A percentile compares a stretch with the other conserved stretches of the same genome.
Evolutionary conservation across 1,140 invertebrate species (phyloP).

Genomic region (Amyelois transitella): DNA sequence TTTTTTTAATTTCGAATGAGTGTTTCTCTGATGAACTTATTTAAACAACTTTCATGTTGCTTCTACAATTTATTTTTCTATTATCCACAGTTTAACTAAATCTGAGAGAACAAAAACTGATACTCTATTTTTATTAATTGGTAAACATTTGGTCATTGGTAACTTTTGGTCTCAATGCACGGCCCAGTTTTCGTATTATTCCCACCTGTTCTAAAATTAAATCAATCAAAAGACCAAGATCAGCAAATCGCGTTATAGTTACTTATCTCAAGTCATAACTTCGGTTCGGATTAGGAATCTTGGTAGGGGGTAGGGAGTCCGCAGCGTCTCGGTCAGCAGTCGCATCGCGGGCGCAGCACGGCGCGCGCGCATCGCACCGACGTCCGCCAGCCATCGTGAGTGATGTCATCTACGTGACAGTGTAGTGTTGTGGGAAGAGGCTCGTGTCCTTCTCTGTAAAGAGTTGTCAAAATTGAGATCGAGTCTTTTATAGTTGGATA

Average conservation of each 20-base stretch:
- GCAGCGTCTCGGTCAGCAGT: constrained; percentile 31
- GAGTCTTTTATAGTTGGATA: not conserved
- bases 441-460: not conserved
- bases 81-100: too few species aligned
- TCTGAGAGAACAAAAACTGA: too few species aligned
- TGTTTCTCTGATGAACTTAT: too few species aligned
- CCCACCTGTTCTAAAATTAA: too few species aligned
- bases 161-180: too few species aligned
- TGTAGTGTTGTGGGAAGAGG: constrained; percentile 29
- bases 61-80: too few species aligned
- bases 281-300: constrained; percentile 4
- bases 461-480: not conserved
- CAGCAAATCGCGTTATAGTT: constrained; percentile 12
- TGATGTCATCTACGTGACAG: constrained; percentile 53
- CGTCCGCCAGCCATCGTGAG: constrained; percentile 23
- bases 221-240: too few species aligned
- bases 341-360: constrained; percentile 48
- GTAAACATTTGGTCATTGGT: too few species aligned
- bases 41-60: too few species aligned
- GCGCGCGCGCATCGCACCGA: constrained; percentile 39
- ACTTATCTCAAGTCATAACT: constrained; percentile 35
- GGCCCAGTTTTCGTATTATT: too few species aligned
- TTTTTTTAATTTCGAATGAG: too few species aligned
- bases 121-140: too few species aligned
- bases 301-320: constrained; percentile 45